Evolutionary conservation across 2,113 vertebrate species (phyloP).

Genomic region (Heterotis niloticus): DNA sequence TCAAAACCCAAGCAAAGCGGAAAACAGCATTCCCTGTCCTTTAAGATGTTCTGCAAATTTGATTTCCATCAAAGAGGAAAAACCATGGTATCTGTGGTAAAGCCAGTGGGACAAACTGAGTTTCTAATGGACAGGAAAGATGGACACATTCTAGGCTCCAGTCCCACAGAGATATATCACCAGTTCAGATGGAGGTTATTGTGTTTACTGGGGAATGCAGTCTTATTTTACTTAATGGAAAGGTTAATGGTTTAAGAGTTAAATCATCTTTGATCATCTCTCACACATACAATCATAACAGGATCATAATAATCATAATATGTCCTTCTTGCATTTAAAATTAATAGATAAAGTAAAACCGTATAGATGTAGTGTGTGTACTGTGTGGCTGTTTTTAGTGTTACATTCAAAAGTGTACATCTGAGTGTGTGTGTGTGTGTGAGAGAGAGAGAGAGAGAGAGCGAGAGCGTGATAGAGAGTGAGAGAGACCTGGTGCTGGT

Average conservation of each 20-base stretch:
- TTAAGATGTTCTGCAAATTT: constrained; percentile 6
- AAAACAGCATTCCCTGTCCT: not conserved
- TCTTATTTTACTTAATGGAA: constrained; percentile 1
- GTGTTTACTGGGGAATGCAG: not conserved
- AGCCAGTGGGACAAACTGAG: not conserved
- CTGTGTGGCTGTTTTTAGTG: too few relatives aligned
- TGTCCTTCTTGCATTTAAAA: too few relatives aligned
- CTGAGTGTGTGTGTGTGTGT: not conserved
- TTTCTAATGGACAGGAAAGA: constrained; percentile 18
- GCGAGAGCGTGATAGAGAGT: too few relatives aligned
- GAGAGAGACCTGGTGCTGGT: too few relatives aligned
- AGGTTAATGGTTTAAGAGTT: not conserved
- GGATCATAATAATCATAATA: too few relatives aligned
- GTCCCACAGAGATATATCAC: constrained; percentile 14
- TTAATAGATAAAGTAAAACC: not conserved
- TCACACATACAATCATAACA: not conserved
- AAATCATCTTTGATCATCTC: not conserved
- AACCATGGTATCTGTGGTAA: not conserved
- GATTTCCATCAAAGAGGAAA: not conserved
- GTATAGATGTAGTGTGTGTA: not conserved
- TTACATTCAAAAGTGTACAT: not conserved
- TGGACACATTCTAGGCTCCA: constrained; percentile 12
- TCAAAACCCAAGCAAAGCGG: too few relatives aligned
- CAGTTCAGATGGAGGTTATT: constrained; percentile 19
- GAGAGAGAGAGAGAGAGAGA: not conserved